Conservation (phyloP, 2,113 vertebrate species). For the sheep (Ovis aries) region DNA sequence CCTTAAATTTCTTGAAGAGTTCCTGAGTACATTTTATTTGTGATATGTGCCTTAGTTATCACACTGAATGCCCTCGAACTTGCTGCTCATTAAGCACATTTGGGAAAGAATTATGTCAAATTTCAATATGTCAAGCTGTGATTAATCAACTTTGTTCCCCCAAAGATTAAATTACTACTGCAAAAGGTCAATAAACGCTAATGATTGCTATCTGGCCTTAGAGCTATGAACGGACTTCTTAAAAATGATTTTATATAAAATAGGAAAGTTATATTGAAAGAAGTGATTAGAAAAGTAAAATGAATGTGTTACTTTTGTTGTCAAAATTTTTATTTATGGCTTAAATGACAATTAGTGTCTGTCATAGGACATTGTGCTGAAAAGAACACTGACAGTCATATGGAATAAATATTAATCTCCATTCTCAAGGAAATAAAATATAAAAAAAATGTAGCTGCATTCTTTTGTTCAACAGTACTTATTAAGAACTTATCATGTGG, state of each 20-base stretch:
- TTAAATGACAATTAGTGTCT: not conserved
- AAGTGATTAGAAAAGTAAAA: slow-evolving; percentile 39
- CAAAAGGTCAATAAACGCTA: slow-evolving; percentile 63
- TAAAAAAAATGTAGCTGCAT: not conserved
- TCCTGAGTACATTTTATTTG: not conserved
- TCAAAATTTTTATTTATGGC: not conserved
- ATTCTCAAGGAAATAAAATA: not conserved
- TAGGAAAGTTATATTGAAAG: slow-evolving; percentile 45
- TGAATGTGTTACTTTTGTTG: slow-evolving; percentile 34
- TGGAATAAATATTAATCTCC: not conserved
- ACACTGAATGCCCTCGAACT: not conserved
- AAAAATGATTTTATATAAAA: slow-evolving; percentile 21
- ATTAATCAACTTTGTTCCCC: slow-evolving; percentile 49
- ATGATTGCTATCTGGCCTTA: slow-evolving; percentile 55
- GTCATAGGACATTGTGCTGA: not conserved
- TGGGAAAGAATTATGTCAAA: slow-evolving; percentile 53
- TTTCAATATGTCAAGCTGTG: slow-evolving; percentile 50
- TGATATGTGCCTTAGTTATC: not conserved
- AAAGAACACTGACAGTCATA: not conserved
- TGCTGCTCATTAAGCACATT: not conserved
- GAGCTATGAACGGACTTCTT: slow-evolving; percentile 44
- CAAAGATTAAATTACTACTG: slow-evolving; percentile 50
- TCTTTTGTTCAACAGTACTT: not conserved
- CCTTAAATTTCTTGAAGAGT: slow-evolving; percentile 21
- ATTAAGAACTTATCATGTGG: not conserved